Percentiles rank a stretch among this genome's conserved stretches.
Evolutionary conservation across 2,113 vertebrate genomes (phyloP).

Genomic region (Anguilla japonica): DNA sequence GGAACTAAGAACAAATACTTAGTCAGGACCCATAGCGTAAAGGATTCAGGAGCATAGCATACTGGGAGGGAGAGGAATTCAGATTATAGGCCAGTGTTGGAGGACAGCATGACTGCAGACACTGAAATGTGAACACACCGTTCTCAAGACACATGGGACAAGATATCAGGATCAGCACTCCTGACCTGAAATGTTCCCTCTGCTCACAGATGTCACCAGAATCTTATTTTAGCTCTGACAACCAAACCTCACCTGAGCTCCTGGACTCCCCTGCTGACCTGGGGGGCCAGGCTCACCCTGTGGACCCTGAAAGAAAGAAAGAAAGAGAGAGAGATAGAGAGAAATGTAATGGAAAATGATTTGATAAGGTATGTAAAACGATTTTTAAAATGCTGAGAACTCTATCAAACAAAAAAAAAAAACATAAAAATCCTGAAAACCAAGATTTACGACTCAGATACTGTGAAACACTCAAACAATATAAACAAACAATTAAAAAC

Average conservation of each 20-base stretch:
- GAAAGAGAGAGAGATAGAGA: background rate
- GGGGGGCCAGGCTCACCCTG: constrained; percentile 30
- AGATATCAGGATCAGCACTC: background rate
- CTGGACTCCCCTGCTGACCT: constrained; percentile 26
- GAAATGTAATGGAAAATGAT: too few species aligned
- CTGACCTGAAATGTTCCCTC: constrained; percentile 3
- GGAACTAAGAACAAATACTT: background rate
- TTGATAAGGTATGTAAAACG: too few species aligned
- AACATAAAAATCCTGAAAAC: too few species aligned
- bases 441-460: too few species aligned
- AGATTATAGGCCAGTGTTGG: background rate
- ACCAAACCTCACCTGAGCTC: constrained; percentile 22
- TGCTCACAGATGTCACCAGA: background rate
- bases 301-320: constrained; percentile 18
- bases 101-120: background rate
- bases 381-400: too few species aligned
- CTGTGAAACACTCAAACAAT: too few species aligned
- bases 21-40: background rate
- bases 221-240: too few species aligned
- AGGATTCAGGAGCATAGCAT: too few species aligned
- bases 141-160: background rate
- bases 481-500: too few species aligned
- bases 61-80: background rate
- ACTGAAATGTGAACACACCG: too few species aligned
- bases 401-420: too few species aligned